Evolutionary conservation across 2,113 vertebrate species (phyloP).

Genomic region (Lophius piscatorius): DNA sequence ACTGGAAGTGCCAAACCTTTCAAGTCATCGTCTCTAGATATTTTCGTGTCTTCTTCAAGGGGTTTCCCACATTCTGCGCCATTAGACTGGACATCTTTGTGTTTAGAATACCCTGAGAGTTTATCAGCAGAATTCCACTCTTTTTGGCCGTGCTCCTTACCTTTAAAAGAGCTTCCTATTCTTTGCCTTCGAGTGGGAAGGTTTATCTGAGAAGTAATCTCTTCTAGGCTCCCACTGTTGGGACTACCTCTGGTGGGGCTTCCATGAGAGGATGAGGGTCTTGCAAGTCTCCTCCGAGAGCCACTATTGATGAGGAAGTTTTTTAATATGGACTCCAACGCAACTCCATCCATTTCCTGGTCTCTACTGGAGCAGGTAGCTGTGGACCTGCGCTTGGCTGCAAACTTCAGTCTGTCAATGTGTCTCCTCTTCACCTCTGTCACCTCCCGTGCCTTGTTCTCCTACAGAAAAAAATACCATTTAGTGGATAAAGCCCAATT

Average conservation of each 20-base stretch:
- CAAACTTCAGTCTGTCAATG: slow-evolving; percentile 58
- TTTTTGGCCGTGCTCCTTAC: slow-evolving; percentile 39
- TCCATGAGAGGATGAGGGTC: slow-evolving; percentile 41
- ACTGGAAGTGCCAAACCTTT: background rate
- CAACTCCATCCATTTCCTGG: slow-evolving; percentile 74
- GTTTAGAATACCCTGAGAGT: slow-evolving; percentile 18
- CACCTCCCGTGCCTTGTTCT: slow-evolving; percentile 75
- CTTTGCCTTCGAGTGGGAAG: slow-evolving; percentile 4
- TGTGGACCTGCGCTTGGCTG: slow-evolving; percentile 77
- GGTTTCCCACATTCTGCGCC: background rate
- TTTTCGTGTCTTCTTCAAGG: slow-evolving; percentile 21
- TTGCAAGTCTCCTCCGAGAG: slow-evolving; percentile 48
- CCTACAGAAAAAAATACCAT: slow-evolving; percentile 56
- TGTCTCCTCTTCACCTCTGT: slow-evolving; percentile 75
- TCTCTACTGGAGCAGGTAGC: slow-evolving; percentile 81
- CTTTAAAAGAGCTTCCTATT: background rate
- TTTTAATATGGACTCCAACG: slow-evolving; percentile 75
- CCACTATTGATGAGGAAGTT: slow-evolving; percentile 50
- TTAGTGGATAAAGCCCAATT: background rate
- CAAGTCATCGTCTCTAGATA: slow-evolving; percentile 12
- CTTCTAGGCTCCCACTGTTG: slow-evolving; percentile 41
- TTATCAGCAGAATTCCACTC: slow-evolving; percentile 59
- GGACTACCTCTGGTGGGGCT: slow-evolving; percentile 52
- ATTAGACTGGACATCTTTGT: background rate
- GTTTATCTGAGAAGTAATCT: slow-evolving; percentile 55